Evolutionary conservation across 2,113 vertebrate species (phyloP), one percentile per base, ranked within the genome.

Genomic region (Mola mola): DNA sequence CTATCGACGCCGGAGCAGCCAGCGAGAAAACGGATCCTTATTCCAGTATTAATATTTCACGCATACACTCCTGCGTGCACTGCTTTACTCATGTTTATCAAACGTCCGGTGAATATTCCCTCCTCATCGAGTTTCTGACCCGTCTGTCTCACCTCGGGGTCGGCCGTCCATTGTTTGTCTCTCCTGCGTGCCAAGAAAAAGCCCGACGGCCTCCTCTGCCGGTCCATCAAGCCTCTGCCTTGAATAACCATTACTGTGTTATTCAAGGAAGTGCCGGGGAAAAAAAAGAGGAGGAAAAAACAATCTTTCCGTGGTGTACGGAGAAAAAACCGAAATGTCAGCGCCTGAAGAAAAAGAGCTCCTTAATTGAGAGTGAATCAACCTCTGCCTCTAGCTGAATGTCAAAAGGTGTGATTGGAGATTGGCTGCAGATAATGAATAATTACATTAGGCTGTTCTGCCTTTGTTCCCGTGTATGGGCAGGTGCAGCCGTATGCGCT

Each of bases 371-470:
- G 80, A 84, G 59, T 37, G 67, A 87, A 79, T 82, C 75, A 71
- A 83, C 83, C 84, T 81, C 77, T 61, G 75, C 70, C 62, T 82
- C 47, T 46, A 36, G 76, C 72, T 62, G 76, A 83, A 89, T 86
- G 86, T 87, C 86, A 87, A 72, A 85, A 85, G 79, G 78, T 83
- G 81, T 77, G 67, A 83, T 82, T 88, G 74, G 68, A 87, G 83
- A 85, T 81, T 82, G 78, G 78, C 66, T 79, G 75, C 61, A 81
- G 80, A 88, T 88, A 84, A 87, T 86, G 81, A 85, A 83, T 81
- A 79, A 85, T 83, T 80, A 82, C 84, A 79, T 84, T 56, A 77
- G 73, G 24, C 36, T n/a, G 24, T 38, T 15, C 16, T 29, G 24
- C 8, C 5, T 2, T 21, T 22, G 34, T 49, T 11, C 31, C 8